Evolutionary conservation across 2,888 invertebrate genomes (phyloP).

Genomic region (Drosophila stalkeri): DNA sequence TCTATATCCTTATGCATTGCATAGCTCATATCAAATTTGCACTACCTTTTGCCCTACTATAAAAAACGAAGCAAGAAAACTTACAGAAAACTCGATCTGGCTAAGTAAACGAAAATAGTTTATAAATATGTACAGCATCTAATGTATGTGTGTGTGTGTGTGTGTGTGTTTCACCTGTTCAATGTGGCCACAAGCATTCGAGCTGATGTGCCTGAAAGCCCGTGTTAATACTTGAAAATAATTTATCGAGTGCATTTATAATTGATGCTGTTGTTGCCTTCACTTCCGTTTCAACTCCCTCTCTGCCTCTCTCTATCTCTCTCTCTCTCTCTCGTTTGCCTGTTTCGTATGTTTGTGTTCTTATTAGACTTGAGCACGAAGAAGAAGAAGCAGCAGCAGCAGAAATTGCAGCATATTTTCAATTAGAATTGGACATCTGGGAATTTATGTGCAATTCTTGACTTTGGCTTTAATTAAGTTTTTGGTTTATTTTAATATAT

Average conservation of each 20-base stretch:
- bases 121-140: constrained; percentile 45
- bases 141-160: neutral
- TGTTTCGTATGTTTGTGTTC: constrained; percentile 1
- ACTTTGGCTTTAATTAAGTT: constrained; percentile 14
- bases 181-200: constrained; percentile 6
- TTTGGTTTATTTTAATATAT: neutral
- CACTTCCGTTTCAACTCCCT: neutral
- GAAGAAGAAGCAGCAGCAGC: neutral
- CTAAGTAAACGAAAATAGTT: constrained; percentile 67
- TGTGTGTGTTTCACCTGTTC: constrained; percentile 18
- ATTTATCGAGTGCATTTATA: constrained; percentile 78
- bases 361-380: neutral
- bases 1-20: neutral
- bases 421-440: constrained; percentile 35
- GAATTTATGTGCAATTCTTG: constrained; percentile 24
- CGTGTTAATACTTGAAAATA: constrained; percentile 69
- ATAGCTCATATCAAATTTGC: neutral
- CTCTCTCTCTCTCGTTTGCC: neutral
- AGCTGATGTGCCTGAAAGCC: constrained; percentile 72
- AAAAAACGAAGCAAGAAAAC: constrained; percentile 32
- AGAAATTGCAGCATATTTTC: constrained; percentile 44
- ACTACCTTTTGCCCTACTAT: neutral
- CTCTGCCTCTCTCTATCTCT: neutral
- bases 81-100: constrained; percentile 27
- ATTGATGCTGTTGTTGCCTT: constrained; percentile 63